Evolutionary conservation across 2,113 vertebrate species (phyloP), one percentile per base, ranked within the genome.

Genomic region (Chlorodrepanis virens): DNA sequence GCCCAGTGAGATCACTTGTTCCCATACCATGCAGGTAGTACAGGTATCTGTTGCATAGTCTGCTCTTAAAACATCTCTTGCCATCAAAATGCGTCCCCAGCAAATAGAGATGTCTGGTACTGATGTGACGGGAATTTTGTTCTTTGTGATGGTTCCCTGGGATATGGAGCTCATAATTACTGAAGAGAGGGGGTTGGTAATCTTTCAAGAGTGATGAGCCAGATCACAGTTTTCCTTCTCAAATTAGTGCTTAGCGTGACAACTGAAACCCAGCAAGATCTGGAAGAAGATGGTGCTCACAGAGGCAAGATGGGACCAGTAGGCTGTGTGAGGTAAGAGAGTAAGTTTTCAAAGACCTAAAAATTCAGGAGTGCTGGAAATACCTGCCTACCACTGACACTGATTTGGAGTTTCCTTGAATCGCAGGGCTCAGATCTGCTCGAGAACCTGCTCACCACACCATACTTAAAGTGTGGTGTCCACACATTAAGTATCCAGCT

Each of bases 11-110:
- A 70, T 57, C 37, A 14, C 19, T 81, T 80, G 60, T 93, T 94
- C 87, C 44, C 71, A 56, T 44, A 72, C 50, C 3, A 4, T 85
- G 79, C 94, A 91, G 75, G 95, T 92, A 93, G 59, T 93, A 56
- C 95, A 93, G 59, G 94, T 88, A 94, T 67, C 70, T 94, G 63
- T 85, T 93, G 81, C 92, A 93, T 65, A 87, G 78, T 79, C 90
- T 85, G 59, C 6, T 57, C 40, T 67, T 80, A 77, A 74, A 93
- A 85, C 5, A 76, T 77, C n/a, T 27, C 49, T 82, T 67, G 54
- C 53, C 29, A 77, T 88, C 71, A 86, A 63, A 89, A 94, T 2
- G 0, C 29, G 3, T 94, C 63, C 91, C 71, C 65, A 44, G 67
- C 67, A 78, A 96, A 52, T 7, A 80, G 47, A 94, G 85, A 95